These are phyloP conservation scores for Drosophila recens DNA, from an alignment of 2,888 invertebrate species.

Conservation along the genomic window DNA sequence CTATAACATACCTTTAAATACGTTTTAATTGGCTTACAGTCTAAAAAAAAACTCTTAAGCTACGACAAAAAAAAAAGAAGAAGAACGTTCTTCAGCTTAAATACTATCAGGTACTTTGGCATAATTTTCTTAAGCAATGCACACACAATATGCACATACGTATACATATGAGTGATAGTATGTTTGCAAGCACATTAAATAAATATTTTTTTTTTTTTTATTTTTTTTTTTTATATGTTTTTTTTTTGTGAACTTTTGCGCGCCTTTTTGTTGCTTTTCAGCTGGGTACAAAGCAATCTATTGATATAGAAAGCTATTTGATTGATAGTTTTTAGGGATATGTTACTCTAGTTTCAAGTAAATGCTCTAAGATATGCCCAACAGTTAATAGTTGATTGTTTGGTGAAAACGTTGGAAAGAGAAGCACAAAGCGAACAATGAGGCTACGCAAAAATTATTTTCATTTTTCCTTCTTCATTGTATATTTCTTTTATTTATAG, in stretches of 20 bases:
- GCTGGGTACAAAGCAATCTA: slow-evolving; percentile 7
- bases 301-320: slow-evolving; percentile 14
- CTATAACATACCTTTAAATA: slow-evolving; percentile 24
- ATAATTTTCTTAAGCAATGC: slow-evolving; percentile 66
- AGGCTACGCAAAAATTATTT: slow-evolving; percentile 42
- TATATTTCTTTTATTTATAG: slow-evolving; percentile 14
- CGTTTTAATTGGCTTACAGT: slow-evolving; percentile 17
- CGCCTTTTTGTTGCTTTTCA: slow-evolving; percentile 22
- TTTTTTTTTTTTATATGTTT: slow-evolving; percentile 2
- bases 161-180: slow-evolving; percentile 3
- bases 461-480: neutral
- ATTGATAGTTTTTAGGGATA: slow-evolving; percentile 15
- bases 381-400: slow-evolving; percentile 8
- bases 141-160: slow-evolving; percentile 6
- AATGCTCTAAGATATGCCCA: slow-evolving; percentile 35
- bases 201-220: slow-evolving; percentile 11
- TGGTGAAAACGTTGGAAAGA: neutral
- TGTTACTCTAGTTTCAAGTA: slow-evolving; percentile 11
- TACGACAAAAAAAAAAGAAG: slow-evolving; percentile 30
- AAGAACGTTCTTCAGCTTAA: slow-evolving; percentile 57
- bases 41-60: slow-evolving; percentile 29
- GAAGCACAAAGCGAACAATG: slow-evolving; percentile 28
- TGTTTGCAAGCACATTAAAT: slow-evolving; percentile 38
- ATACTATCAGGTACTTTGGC: slow-evolving; percentile 84
- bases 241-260: slow-evolving; percentile 13